Base-by-base conservation (phyloP, 2,797 vertebrate genomes). In the Oreortyx pictus region DNA sequence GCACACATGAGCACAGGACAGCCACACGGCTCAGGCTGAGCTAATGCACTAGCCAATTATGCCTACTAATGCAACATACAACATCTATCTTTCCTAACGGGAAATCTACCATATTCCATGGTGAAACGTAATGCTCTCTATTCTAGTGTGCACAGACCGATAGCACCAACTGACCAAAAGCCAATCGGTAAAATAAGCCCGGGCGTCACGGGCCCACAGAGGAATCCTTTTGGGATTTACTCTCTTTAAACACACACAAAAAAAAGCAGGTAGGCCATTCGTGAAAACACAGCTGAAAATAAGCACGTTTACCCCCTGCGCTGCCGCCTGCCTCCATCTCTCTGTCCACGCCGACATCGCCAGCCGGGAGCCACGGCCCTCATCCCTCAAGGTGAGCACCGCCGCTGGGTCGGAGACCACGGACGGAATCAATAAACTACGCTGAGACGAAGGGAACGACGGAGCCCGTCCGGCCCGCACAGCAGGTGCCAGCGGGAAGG, bases 381-480 rank as follows among this genome's bases (percentile, higher is more conserved):
- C 23, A 46, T 87, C 49, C 31, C 67, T 92, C 90, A 93, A 92
- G 86, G 68, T 77, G 92, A 94, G 71, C 59, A 82, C 23, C 50
- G 39, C n/a, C 27, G 16, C 27, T 29, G 27, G 50, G 27, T 52
- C 54, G 54, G 54, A 12, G 54, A 31, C 54, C 54, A 12, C 54
- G 24, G 54, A 11, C 17, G 17, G n/a, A n/a, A n/a, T n/a, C 10
- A 18, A 54, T 19, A 56, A 56, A 56, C 11, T 11, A 19, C 29
- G 31, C 17, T 19, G 54, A 12, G 54, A n/a, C 10, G 52, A 19
- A 56, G 29, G 31, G 29, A 7, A n/a, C 54, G 54, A 20, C 29
- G 9, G 17, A 31, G 18, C 17, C 50, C 50, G 50, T 27, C 50
- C 50, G 50, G 2, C 27, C 17, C 12, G 14, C 39, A 9, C 6